Evolutionary conservation across 2,113 vertebrate species (phyloP).

Genomic region (Pedionomus torquatus): DNA sequence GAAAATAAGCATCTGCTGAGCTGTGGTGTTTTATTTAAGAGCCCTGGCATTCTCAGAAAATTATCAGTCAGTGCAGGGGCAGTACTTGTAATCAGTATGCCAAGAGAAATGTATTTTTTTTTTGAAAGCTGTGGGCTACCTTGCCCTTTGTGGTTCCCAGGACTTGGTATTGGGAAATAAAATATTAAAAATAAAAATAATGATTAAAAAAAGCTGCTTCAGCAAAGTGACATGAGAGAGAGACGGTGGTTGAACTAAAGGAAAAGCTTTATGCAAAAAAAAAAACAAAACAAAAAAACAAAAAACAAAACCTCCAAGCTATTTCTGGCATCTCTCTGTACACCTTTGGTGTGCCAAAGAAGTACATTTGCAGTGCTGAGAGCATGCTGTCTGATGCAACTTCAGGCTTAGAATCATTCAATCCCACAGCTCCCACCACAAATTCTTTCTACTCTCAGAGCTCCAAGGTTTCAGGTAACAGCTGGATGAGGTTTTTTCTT

Average conservation of each 20-base stretch:
- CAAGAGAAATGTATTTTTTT: not conserved
- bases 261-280: not conserved
- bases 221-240: not conserved
- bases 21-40: not conserved
- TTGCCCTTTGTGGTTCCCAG: not conserved
- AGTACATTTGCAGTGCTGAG: not conserved
- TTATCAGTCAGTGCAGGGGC: not conserved
- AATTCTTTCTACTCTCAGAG: not conserved
- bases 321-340: not conserved
- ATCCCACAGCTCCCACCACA: not conserved
- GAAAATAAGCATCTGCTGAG: not conserved
- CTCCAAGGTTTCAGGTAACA: not conserved
- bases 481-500: not conserved
- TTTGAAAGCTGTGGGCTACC: not conserved
- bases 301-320: not conserved
- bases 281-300: not conserved
- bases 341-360: not conserved
- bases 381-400: not conserved
- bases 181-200: not conserved
- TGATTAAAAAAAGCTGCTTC: not conserved
- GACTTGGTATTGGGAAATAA: not conserved
- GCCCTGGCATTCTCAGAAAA: not conserved
- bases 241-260: not conserved
- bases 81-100: not conserved
- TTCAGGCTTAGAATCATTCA: not conserved